Conservation (phyloP, 2,113 vertebrate species). For the Caranx melampygus region DNA sequence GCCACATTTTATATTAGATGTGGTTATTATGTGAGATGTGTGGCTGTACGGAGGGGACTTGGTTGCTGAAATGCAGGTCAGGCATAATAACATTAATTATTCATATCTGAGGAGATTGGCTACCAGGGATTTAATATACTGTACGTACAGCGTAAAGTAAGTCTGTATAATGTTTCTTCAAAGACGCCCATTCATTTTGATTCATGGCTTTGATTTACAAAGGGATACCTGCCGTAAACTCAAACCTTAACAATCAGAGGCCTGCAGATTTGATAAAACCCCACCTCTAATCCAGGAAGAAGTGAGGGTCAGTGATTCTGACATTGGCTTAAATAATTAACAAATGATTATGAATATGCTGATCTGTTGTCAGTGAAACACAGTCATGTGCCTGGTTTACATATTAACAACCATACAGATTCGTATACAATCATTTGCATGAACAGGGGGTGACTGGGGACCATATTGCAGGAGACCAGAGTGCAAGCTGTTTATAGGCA, state of each 20-base stretch:
- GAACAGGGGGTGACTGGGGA: constrained; percentile 54
- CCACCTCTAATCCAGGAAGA: neutral
- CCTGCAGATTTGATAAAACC: constrained; percentile 13
- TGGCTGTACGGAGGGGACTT: constrained; percentile 34
- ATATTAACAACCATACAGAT: constrained; percentile 54
- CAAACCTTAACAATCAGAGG: neutral
- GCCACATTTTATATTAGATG: constrained; percentile 37
- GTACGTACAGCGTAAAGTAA: constrained; percentile 35
- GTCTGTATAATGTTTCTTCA: constrained; percentile 24
- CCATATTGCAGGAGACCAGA: constrained; percentile 72
- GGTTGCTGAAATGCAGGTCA: constrained; percentile 61
- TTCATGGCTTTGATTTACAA: constrained; percentile 42
- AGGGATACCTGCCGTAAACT: constrained; percentile 4
- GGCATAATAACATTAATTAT: constrained; percentile 65
- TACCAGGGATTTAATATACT: constrained; percentile 34
- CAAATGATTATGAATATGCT: constrained; percentile 18
- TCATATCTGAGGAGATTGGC: constrained; percentile 53
- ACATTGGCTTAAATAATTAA: constrained; percentile 9
- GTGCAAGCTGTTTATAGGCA: constrained; percentile 72
- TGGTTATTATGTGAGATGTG: constrained; percentile 64
- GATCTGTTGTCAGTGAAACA: constrained; percentile 30
- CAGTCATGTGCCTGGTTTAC: constrained; percentile 40
- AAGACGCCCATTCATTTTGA: constrained; percentile 45
- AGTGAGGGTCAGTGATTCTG: neutral
- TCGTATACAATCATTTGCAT: constrained; percentile 54